Conservation (phyloP, 2,113 vertebrate genomes). For the Camelus dromedarius region DNA sequence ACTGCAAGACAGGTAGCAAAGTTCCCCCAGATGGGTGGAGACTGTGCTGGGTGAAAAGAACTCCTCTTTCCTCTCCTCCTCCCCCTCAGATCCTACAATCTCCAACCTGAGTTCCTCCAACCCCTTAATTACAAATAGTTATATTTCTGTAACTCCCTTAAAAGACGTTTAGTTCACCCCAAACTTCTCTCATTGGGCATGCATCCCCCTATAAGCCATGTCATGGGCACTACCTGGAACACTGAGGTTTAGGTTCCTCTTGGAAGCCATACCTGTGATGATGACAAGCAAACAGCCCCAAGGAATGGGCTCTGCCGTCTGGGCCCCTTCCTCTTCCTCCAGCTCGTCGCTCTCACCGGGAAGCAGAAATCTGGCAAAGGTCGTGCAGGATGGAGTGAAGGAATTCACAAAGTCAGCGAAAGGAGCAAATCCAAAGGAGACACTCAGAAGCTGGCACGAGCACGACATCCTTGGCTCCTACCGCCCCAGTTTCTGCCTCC, state of each 20-base stretch:
- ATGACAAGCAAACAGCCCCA: not conserved
- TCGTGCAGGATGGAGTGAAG: rapidly evolving
- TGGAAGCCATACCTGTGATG: not conserved
- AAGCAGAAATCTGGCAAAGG: not conserved
- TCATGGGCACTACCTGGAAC: not conserved
- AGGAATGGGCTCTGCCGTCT: not conserved
- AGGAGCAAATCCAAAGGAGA: not conserved
- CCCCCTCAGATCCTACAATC: not conserved
- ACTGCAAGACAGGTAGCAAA: not conserved
- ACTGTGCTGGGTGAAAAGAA: no score
- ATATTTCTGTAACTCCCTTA: not conserved
- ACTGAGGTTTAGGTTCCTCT: not conserved
- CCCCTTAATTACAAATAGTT: not conserved
- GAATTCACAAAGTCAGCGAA: not conserved
- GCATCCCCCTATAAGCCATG: not conserved
- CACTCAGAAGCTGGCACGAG: rapidly evolving
- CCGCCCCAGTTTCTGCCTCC: rapidly evolving
- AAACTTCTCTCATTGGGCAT: not conserved
- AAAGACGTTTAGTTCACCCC: not conserved
- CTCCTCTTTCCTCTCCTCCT: not conserved
- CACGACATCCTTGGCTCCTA: rapidly evolving
- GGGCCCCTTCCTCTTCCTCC: no score
- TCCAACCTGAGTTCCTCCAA: not conserved
- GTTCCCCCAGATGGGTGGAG: not conserved
- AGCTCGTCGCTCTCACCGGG: not conserved